Evolutionary conservation across 2,113 vertebrate species (phyloP).

Genomic region (Pterocles gutturalis): DNA sequence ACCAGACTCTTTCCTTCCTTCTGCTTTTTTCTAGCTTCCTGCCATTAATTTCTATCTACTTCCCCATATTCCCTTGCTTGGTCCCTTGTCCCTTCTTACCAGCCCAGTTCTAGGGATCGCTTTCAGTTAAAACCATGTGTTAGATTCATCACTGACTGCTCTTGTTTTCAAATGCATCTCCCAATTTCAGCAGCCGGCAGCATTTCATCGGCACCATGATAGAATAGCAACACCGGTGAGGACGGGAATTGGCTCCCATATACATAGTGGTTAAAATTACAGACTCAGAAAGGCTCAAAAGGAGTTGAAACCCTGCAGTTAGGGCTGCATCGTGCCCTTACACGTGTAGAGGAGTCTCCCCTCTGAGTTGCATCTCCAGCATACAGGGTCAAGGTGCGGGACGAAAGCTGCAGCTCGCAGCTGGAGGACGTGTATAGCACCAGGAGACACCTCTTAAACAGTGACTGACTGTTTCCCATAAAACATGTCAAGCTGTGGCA

Average conservation of each 20-base stretch:
- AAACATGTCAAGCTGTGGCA: fast-evolving
- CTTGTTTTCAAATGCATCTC: background rate
- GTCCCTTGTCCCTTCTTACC: background rate
- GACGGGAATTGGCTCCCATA: background rate
- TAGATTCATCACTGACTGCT: background rate
- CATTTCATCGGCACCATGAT: background rate
- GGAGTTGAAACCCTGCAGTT: background rate
- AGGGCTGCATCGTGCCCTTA: background rate
- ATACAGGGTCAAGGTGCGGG: background rate
- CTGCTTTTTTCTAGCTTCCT: background rate
- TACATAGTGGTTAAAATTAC: background rate
- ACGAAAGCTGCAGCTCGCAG: background rate
- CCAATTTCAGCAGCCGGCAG: background rate
- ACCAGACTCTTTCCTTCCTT: background rate
- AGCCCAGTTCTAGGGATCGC: background rate
- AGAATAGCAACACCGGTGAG: background rate
- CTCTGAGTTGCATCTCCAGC: background rate
- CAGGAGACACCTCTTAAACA: background rate
- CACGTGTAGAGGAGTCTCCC: background rate
- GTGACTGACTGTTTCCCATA: background rate
- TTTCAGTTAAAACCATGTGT: background rate
- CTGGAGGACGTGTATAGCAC: background rate
- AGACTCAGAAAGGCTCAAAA: background rate
- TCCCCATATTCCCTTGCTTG: background rate
- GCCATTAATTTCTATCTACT: background rate